Evolutionary conservation across 2,797 vertebrate genomes (phyloP).

Genomic region (Heliangelus exortis): DNA sequence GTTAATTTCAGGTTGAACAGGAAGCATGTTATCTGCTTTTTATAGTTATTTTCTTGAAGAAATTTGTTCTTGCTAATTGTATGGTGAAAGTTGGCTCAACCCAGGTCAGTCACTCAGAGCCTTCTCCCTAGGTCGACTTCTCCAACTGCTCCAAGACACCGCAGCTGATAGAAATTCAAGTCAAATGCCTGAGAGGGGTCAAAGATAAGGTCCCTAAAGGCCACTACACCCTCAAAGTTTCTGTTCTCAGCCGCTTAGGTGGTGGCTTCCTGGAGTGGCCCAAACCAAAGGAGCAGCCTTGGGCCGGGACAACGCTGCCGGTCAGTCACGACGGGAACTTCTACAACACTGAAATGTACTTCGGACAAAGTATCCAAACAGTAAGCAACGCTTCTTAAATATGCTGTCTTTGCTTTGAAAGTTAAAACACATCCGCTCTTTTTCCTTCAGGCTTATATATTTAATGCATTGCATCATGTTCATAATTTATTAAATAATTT

Average conservation of each 20-base stretch:
- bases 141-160: slow-evolving; percentile 42
- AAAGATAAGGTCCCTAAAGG: slow-evolving; percentile 90
- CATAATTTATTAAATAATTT: slow-evolving; percentile 70
- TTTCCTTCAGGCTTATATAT: slow-evolving; percentile 51
- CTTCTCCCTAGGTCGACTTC: slow-evolving; percentile 75
- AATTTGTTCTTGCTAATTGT: slow-evolving; percentile 60
- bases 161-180: slow-evolving; percentile 81
- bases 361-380: slow-evolving; percentile 85
- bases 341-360: slow-evolving; percentile 82
- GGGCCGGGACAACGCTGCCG: slow-evolving; percentile 72
- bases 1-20: slow-evolving; percentile 71
- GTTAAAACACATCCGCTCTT: slow-evolving; percentile 25
- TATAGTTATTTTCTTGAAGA: background rate
- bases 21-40: slow-evolving; percentile 55
- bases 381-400: slow-evolving; percentile 79
- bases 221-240: slow-evolving; percentile 83
- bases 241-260: slow-evolving; percentile 82
- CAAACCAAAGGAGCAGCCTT: slow-evolving; percentile 67
- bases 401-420: slow-evolving; percentile 48
- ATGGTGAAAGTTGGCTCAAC: slow-evolving; percentile 39
- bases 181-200: slow-evolving; percentile 86
- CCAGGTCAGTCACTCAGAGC: background rate
- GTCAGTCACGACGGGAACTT: slow-evolving; percentile 83
- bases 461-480: slow-evolving; percentile 55
- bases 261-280: slow-evolving; percentile 73